Percentiles rank a stretch among this genome's conserved stretches.
Evolutionary conservation across 2,888 invertebrate species (phyloP).

Genomic region (Chalcis sispes): DNA sequence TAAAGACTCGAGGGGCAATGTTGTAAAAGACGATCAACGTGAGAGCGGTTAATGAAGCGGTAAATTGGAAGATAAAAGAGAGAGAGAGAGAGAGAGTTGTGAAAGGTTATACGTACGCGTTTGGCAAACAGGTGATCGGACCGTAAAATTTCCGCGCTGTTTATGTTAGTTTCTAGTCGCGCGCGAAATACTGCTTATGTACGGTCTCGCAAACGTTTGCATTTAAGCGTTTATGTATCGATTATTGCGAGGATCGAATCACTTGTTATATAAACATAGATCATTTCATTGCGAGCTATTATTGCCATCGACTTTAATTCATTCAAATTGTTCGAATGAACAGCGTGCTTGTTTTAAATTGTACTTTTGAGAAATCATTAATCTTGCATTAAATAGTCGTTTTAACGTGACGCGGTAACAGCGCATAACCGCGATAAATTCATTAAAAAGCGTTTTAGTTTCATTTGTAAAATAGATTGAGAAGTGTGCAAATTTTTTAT

Average conservation of each 20-base stretch:
- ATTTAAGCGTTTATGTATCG: background rate
- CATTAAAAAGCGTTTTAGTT: too few species aligned
- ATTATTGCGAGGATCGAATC: slow-evolving; percentile 16
- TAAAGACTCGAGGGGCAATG: slow-evolving; percentile 32
- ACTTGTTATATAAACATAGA: background rate
- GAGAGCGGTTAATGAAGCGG: slow-evolving; percentile 60
- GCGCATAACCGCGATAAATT: too few species aligned
- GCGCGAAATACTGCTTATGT: background rate
- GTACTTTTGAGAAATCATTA: too few species aligned
- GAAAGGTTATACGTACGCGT: too few species aligned
- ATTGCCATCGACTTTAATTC: too few species aligned
- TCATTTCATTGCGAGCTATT: slow-evolving; percentile 1
- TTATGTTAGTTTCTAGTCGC: slow-evolving; percentile 3
- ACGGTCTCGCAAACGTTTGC: background rate
- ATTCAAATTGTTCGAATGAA: too few species aligned
- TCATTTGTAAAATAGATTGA: too few species aligned
- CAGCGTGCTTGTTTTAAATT: too few species aligned
- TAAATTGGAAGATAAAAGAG: too few species aligned
- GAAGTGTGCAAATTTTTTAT: too few species aligned
- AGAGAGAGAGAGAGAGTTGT: background rate
- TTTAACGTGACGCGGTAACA: too few species aligned
- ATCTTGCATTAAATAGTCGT: too few species aligned
- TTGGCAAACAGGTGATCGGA: slow-evolving; percentile 55
- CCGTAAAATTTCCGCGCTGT: slow-evolving; percentile 54
- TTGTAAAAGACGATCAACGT: slow-evolving; percentile 66